Conservation (phyloP, 1,140 invertebrate species). For the Araneus ventricosus region DNA sequence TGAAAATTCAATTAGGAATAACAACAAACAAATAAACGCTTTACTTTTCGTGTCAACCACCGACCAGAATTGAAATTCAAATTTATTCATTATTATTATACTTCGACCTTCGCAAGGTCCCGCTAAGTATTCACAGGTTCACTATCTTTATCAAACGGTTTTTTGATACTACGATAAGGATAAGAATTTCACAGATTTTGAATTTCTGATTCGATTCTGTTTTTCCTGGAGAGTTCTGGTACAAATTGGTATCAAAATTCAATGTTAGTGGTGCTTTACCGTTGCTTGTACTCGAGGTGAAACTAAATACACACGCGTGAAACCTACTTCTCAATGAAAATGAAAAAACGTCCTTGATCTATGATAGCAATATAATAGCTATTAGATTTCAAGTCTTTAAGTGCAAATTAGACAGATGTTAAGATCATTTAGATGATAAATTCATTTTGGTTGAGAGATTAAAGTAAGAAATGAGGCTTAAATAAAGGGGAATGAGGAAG, state of each 20-base stretch:
- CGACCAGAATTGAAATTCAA: not conserved
- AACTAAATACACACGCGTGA: not conserved
- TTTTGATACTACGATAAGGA: not conserved
- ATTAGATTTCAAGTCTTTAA: not conserved
- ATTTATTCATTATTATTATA: not conserved
- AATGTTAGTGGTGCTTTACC: conserved; percentile 11
- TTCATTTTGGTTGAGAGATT: not conserved
- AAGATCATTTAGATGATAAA: not conserved
- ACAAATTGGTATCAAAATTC: not conserved
- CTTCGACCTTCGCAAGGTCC: not conserved
- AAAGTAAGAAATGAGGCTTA: too few relatives aligned
- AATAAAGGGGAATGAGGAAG: too few relatives aligned
- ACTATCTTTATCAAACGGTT: not conserved
- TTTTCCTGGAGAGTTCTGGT: not conserved
- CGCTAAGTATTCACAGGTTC: not conserved
- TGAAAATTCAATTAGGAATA: not conserved
- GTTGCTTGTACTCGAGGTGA: not conserved
- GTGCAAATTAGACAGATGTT: not conserved
- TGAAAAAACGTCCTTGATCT: not conserved
- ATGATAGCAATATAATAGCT: not conserved
- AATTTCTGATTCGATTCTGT: not conserved
- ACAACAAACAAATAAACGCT: not conserved
- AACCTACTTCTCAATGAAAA: not conserved
- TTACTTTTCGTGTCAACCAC: not conserved
- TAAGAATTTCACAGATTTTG: not conserved